phyloP scores from a whole-genome alignment of 2,113 vertebrate species.

The Chloropsis hardwickii region DNA sequence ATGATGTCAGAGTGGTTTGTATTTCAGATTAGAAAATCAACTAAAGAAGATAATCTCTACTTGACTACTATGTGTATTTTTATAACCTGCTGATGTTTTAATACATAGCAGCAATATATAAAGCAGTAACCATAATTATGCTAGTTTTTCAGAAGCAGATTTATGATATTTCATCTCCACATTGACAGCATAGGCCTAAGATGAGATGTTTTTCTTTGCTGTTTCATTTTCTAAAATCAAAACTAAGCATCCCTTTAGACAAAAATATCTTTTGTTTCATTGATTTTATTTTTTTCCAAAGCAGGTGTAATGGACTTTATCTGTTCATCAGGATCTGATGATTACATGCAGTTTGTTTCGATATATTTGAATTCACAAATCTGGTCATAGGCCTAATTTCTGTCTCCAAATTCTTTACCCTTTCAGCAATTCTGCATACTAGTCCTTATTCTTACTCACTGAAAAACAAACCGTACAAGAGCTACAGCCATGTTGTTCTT shows the following conservation, averaged over 20 bases:
- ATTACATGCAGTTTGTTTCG: neutral
- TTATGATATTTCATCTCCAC: neutral
- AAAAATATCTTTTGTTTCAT: neutral
- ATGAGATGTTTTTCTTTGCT: neutral
- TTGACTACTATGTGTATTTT: neutral
- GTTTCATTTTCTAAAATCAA: neutral
- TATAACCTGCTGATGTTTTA: neutral
- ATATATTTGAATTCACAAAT: neutral
- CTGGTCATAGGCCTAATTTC: neutral
- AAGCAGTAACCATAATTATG: neutral
- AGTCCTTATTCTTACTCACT: neutral
- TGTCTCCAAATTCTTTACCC: neutral
- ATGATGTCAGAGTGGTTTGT: neutral
- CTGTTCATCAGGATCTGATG: neutral
- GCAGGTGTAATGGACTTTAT: neutral
- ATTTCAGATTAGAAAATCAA: neutral
- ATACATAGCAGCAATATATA: neutral
- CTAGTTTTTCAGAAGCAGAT: neutral
- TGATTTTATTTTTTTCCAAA: neutral
- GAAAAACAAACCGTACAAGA: neutral
- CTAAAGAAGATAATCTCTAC: neutral
- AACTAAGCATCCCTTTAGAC: neutral
- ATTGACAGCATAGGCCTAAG: neutral
- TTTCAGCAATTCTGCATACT: neutral
- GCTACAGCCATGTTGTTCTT: neutral